Evolutionary conservation across 2,113 vertebrate species (phyloP).

Genomic region (Spilogale gracilis): DNA sequence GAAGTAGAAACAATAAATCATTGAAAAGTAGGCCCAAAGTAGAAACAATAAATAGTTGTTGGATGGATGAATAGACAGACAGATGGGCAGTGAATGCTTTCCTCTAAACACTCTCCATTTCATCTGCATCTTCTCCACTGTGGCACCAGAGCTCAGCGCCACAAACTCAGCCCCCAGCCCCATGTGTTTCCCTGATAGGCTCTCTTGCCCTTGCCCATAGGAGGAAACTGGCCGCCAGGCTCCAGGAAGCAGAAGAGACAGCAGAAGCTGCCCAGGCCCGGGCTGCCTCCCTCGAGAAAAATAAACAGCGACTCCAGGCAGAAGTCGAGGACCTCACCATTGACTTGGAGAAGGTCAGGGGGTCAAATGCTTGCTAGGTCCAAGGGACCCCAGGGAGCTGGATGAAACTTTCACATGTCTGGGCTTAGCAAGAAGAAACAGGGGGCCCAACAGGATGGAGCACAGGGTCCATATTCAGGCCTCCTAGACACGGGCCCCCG

Average conservation of each 20-base stretch:
- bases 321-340: conserved; percentile 87
- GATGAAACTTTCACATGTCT: not conserved
- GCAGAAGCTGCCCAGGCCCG: conserved; percentile 84
- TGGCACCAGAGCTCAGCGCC: not conserved
- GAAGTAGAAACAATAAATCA: not conserved
- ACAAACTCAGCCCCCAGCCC: not conserved
- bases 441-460: not conserved
- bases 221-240: conserved; percentile 85
- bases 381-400: not conserved
- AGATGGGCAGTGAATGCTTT: not conserved
- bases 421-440: not conserved
- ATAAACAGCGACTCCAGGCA: conserved; percentile 88
- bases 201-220: conserved; percentile 59
- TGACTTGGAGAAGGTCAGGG: conserved; percentile 87
- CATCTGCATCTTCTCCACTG: not conserved
- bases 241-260: conserved; percentile 87
- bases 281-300: conserved; percentile 86
- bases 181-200: not conserved
- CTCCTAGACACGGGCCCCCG: not conserved
- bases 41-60: not conserved
- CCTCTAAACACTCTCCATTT: not conserved
- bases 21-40: not conserved
- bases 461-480: not conserved
- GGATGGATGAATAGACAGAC: not conserved
- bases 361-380: not conserved